phyloP scores from a whole-genome alignment of 1,140 invertebrate species.

The Drosophila carrolli region DNA sequence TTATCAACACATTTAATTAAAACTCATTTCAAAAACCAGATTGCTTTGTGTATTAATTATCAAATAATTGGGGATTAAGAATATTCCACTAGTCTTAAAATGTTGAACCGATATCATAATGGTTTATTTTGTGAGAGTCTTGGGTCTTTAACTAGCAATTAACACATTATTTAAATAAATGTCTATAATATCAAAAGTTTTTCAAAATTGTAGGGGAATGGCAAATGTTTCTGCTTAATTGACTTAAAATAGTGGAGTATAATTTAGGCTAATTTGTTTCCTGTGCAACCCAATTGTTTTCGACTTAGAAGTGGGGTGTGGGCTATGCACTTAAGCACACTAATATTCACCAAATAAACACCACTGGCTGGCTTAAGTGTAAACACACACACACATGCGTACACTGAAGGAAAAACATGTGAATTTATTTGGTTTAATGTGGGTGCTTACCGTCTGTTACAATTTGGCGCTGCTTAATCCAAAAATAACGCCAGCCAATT shows the following conservation, averaged over 20 bases:
- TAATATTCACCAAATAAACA: conserved; percentile 42
- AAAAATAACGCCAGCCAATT: conserved; percentile 73
- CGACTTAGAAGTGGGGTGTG: not conserved
- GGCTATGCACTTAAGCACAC: conserved; percentile 30
- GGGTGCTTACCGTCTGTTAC: conserved; percentile 69
- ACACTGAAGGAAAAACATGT: conserved; percentile 9
- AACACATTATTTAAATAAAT: no score
- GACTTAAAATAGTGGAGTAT: not conserved
- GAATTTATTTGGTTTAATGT: conserved; percentile 36
- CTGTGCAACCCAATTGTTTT: conserved; percentile 7
- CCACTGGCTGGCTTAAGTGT: conserved; percentile 17
- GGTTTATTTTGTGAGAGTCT: no score
- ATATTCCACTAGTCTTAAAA: no score
- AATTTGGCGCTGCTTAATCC: conserved; percentile 78
- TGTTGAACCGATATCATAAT: no score
- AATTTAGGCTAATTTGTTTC: not conserved
- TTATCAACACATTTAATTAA: no score
- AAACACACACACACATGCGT: conserved; percentile 11
- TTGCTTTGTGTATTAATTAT: no score
- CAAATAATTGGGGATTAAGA: no score
- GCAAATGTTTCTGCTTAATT: not conserved
- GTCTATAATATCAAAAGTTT: no score
- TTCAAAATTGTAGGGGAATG: not conserved
- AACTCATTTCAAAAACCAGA: no score
- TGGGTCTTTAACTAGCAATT: no score